Evolutionary conservation across 2,888 invertebrate species (phyloP), one percentile per base, ranked within the genome.

Genomic region (Herminia tarsipennalis): DNA sequence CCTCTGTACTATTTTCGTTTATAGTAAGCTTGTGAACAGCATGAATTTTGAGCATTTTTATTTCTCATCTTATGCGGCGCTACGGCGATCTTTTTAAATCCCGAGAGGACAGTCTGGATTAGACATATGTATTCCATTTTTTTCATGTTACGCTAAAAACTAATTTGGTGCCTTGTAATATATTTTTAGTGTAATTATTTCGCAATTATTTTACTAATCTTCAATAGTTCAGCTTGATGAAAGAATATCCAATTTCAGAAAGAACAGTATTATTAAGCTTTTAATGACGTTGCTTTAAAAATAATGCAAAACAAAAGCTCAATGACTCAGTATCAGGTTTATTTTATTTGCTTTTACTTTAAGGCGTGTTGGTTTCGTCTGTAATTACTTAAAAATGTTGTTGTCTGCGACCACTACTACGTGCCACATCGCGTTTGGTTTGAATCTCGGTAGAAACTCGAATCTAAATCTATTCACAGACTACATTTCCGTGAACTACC

Each of bases 351-450:
- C 43, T 58, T 63, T 61, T 44, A 55, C 50, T 48, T 52, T 52
- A 54, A 53, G 53, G 56, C 66, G 60, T 58, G 64, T 57, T 57
- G 39, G 58, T 62, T 70, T 65, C 44, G 47, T 25, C 43, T 40
- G 59, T 68, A 68, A 72, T 71, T 66, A 72, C 68, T 70, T 72
- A 65, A 68, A 70, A 65, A 61, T 58, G 46, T 48, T 49, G 45
- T 48, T 47, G 42, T 50, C 57, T 50, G 34, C 12, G 10, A 25
- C 60, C 54, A 4, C 57, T 60, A 66, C 61, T 36, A 59, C n/a
- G 44, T 12, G 4, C 8, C 9, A 22, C 4, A 36, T 45, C 18
- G 18, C 35, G 37, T 32, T 36, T 30, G 14, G 6, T 2, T 45
- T 18, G 27, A 10, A 39, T 37, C 28, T 27, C 24, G 43, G 41